Base-by-base conservation (phyloP, 2,797 vertebrate genomes). In the Poeciliopsis turneri region DNA sequence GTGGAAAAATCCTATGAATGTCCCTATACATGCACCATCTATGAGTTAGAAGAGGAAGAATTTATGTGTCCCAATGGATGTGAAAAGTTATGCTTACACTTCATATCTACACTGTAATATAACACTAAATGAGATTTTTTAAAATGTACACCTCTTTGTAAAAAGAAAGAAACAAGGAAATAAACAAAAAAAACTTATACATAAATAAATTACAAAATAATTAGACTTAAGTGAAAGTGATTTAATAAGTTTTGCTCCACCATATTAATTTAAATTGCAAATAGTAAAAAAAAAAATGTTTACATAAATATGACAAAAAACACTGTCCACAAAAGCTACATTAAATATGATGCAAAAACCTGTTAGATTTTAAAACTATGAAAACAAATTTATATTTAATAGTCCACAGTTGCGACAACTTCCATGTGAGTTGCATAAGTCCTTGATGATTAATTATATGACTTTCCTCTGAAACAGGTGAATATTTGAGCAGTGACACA, bases 401-500 rank as follows among this genome's bases (percentile, higher is more conserved):
- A 70, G 11, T 28, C 25, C 11, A n/a, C 43, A 45, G 28, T 25
- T 45, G 12, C n/a, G 41, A 70, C 41, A 70, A 64, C 23, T 8
- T 43, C 68, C 11, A 43, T 45, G 13, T 16, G 12, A 43, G n/a
- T n/a, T n/a, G 66, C 13, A 39, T 23, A 39, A 68, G 1, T 12
- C 5, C 4, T 41, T 68, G 20, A 13, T 4, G 2, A 68, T 15
- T 74, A 84, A 84, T 18, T 78, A 57, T 36, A 71, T n/a, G 77
- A 68, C 81, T 79, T 78, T 79, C 78, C 86, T 85, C 84, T 82
- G 43, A 87, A 90, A 90, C 90, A 92, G 89, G 88, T 93, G 88
- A 92, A 82, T 89, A 84, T 94, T 91, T 90, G 84, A 85, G 86
- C 70, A 83, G 86, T 91, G 91, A 92, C 93, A 93, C 90, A 92